Conservation (phyloP, 2,113 vertebrate genomes). For the Triplophysa siluroides region DNA sequence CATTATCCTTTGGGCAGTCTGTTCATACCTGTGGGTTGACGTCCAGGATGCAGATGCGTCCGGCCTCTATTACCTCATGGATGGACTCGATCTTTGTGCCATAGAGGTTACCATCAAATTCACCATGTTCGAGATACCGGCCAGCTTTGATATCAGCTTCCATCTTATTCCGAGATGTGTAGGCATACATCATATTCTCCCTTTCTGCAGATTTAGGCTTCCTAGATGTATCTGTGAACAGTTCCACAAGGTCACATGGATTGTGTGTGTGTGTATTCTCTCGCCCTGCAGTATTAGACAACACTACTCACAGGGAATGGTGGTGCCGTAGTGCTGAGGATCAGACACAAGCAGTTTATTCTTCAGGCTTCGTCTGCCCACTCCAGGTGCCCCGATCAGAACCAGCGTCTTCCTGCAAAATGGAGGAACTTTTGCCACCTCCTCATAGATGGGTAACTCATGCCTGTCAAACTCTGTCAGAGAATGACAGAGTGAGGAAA, state of each 20-base stretch:
- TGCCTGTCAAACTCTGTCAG: slow-evolving; percentile 92
- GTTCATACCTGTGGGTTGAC: slow-evolving; percentile 88
- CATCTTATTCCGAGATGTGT: slow-evolving; percentile 91
- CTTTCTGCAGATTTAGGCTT: slow-evolving; percentile 86
- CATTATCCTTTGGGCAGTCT: background rate
- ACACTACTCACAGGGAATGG: slow-evolving; percentile 86
- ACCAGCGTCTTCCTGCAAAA: slow-evolving; percentile 95
- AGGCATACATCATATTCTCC: slow-evolving; percentile 86
- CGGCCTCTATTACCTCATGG: slow-evolving; percentile 87
- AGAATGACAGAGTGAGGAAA: background rate
- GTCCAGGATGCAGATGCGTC: slow-evolving; percentile 92
- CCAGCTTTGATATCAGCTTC: slow-evolving; percentile 89
- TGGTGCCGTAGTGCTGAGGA: slow-evolving; percentile 87
- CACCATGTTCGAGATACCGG: slow-evolving; percentile 89
- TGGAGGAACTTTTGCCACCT: slow-evolving; percentile 91
- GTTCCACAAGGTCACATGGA: background rate
- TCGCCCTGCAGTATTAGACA: background rate
- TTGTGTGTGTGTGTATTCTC: background rate
- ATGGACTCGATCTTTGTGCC: slow-evolving; percentile 93
- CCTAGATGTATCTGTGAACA: slow-evolving; percentile 85
- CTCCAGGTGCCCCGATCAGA: slow-evolving; percentile 92
- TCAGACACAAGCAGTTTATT: slow-evolving; percentile 90
- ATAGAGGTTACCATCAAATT: slow-evolving; percentile 92
- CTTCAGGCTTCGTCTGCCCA: slow-evolving; percentile 91
- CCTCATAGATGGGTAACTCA: slow-evolving; percentile 93